Conservation (phyloP, 1,140 invertebrate species). For the Amphibalanus amphitrite region DNA sequence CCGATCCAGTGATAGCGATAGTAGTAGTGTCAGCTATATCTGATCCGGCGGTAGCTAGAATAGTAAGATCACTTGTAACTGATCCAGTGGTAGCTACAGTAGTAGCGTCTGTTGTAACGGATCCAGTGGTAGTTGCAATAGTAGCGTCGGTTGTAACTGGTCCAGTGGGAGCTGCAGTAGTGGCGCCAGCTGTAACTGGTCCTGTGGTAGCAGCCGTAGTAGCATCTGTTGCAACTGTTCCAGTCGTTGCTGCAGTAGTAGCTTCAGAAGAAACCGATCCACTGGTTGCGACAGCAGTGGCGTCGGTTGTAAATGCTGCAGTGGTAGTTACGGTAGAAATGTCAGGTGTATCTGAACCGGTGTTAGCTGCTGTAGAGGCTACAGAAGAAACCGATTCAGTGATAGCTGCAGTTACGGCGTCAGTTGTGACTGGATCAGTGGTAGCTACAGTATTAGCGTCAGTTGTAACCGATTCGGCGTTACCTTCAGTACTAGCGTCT, state of each 20-base stretch:
- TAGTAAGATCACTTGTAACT: constrained; percentile 2
- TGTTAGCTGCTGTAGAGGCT: background rate
- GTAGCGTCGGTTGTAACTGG: background rate
- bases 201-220: background rate
- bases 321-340: background rate
- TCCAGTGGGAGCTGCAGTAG: background rate
- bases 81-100: constrained; percentile 3
- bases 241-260: background rate
- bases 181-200: background rate
- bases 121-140: background rate
- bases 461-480: constrained; percentile 6
- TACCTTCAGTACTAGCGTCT: constrained; percentile 5
- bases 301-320: background rate
- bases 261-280: background rate
- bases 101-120: constrained; percentile 7
- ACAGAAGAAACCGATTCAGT: background rate
- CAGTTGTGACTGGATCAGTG: background rate
- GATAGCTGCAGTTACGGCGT: background rate
- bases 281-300: background rate
- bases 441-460: constrained; percentile 7
- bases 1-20: background rate
- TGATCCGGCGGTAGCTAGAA: constrained; percentile 4
- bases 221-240: background rate
- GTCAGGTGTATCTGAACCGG: background rate
- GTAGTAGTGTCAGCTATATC: background rate